phyloP scores from a whole-genome alignment of 2,113 vertebrate genomes.

The Eurystomus gularis region DNA sequence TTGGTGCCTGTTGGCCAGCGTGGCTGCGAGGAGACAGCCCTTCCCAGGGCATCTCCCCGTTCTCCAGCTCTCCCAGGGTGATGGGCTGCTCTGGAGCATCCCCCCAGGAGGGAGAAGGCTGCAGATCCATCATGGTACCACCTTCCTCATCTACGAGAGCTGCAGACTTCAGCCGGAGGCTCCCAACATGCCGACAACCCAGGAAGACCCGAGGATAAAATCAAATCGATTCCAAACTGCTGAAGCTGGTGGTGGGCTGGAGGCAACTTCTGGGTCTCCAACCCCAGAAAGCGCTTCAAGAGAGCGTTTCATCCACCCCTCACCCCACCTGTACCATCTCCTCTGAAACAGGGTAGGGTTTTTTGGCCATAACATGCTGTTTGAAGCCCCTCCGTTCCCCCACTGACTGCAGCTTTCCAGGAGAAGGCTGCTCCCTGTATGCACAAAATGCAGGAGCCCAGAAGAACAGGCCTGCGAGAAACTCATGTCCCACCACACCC shows the following conservation, averaged over 20 bases:
- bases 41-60: background rate
- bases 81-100: background rate
- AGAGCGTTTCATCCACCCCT: background rate
- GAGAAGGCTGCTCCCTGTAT: background rate
- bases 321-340: fast-evolving
- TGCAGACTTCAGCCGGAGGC: background rate
- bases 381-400: background rate
- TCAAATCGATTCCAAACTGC: fast-evolving
- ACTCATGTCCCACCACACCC: fast-evolving
- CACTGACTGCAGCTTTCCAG: background rate
- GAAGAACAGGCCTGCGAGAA: fast-evolving
- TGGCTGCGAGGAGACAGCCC: background rate
- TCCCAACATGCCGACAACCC: background rate
- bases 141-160: background rate
- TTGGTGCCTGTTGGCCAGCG: background rate
- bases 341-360: background rate
- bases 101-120: background rate
- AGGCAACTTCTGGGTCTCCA: background rate
- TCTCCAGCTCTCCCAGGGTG: background rate
- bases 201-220: fast-evolving
- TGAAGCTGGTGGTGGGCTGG: background rate
- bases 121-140: background rate
- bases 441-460: background rate
- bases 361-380: background rate
- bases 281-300: background rate